Percentiles rank a stretch among this genome's conserved stretches.
Evolutionary conservation across 2,888 invertebrate species (phyloP).

Genomic region (Sisyra terminalis): DNA sequence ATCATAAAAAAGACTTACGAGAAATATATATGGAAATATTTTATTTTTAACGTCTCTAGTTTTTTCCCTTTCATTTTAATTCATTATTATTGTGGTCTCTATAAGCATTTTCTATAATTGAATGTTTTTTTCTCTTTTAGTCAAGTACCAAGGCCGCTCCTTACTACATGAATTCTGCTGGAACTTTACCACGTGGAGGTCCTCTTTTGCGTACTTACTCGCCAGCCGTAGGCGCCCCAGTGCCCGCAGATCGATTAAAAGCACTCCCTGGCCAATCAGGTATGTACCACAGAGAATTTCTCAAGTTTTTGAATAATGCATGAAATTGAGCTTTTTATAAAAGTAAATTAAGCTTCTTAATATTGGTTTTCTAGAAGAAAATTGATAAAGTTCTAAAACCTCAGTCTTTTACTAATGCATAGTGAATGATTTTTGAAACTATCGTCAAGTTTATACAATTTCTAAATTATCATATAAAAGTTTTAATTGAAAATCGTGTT

Average conservation of each 20-base stretch:
- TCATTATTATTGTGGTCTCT: too few relatives aligned
- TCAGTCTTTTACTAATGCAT: too few relatives aligned
- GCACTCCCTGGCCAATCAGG: constrained; percentile 28
- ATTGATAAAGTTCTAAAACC: too few relatives aligned
- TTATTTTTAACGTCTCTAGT: too few relatives aligned
- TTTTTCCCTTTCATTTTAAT: too few relatives aligned
- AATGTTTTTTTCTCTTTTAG: constrained; percentile 22
- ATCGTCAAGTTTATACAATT: too few relatives aligned
- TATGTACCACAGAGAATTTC: constrained; percentile 24
- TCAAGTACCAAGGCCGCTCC: constrained; percentile 37
- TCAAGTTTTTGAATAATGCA: not conserved
- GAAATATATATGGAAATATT: too few relatives aligned
- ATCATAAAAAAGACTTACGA: too few relatives aligned
- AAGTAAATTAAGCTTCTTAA: not conserved
- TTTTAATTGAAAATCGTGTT: not conserved
- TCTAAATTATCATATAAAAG: too few relatives aligned
- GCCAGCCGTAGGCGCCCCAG: constrained; percentile 37
- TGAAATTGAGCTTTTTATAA: not conserved
- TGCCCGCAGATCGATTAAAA: constrained; percentile 41
- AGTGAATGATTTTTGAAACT: too few relatives aligned
- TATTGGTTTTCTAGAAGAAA: not conserved
- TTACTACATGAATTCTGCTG: constrained; percentile 52
- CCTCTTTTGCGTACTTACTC: constrained; percentile 50
- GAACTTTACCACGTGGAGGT: constrained; percentile 48
- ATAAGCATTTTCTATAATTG: not conserved